Evolutionary conservation across 2,797 vertebrate genomes (phyloP).

Genomic region (Myiothlypis coronata): DNA sequence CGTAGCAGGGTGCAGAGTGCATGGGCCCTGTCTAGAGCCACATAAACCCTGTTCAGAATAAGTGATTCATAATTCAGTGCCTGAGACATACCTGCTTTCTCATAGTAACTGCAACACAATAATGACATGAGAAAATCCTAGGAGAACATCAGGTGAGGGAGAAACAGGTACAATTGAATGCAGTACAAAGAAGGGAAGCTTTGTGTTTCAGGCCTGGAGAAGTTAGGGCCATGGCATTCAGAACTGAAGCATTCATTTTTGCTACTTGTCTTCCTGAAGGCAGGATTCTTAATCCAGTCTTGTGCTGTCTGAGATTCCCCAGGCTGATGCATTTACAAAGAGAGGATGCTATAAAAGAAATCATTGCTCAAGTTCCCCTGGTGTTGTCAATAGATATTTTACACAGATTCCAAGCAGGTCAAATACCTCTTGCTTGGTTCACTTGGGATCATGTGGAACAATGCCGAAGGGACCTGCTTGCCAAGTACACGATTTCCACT

Average conservation of each 20-base stretch:
- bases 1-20: background rate
- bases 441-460: background rate
- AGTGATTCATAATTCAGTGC: background rate
- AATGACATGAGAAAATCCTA: background rate
- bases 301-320: background rate
- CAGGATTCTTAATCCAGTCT: background rate
- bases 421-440: background rate
- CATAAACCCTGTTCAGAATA: background rate
- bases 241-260: background rate
- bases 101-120: background rate
- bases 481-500: background rate
- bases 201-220: background rate
- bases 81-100: background rate
- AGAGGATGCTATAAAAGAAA: background rate
- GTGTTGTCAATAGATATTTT: background rate
- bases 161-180: background rate
- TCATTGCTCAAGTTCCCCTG: background rate
- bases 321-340: background rate
- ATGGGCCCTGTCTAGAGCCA: background rate
- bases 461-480: background rate
- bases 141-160: background rate
- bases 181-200: background rate
- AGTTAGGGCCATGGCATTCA: background rate
- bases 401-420: background rate
- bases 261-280: background rate